Base-by-base conservation (phyloP, 2,113 vertebrate species). In the Cololabis saira region DNA sequence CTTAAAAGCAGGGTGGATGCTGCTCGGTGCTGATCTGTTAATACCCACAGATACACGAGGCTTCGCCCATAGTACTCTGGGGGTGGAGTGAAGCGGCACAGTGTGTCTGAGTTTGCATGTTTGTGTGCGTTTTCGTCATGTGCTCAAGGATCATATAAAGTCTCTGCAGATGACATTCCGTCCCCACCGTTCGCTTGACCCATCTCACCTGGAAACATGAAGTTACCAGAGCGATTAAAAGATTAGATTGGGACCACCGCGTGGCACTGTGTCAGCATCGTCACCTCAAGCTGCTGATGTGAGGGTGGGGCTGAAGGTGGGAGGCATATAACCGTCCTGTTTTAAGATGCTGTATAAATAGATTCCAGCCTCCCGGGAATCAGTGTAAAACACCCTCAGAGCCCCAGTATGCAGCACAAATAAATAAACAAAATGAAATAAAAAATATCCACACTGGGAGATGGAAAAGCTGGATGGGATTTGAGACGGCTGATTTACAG, bases 1-100 rank as follows among this genome's bases (percentile, higher is more conserved):
- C 86, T 89, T 91, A 87, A 90, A 92, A 92, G 87, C 78, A 69
- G 76, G 80, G 71, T 81, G 85, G 82, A 82, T 82, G 82, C 87
- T 84, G 73, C 73, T 90, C 77, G 49, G 67, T 53, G 40, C 83
- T 92, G 89, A 87, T 90, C 89, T 85, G 84, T 89, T 92, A 92
- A 92, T 89, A 85, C 85, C 82, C 76, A 54, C 71, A 81, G 85
- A 85, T 80, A 85, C 85, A 87, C 27, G 22, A 68, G 72, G 77
- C 80, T 83, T 74, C 65, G 5, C 61, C 33, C 61, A 67, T 49
- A 44, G 58, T 55, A 65, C 71, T 78, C 76, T 60, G 47, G 65
- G 71, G 78, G 72, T 42, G 61, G 71, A 76, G 81, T 45, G 64
- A 73, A 69, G 68, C 16, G 47, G 72, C 80, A 63, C 61, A 63